Evolutionary conservation across 2,888 invertebrate genomes (phyloP).

Genomic region (Clitarchus hookeri): DNA sequence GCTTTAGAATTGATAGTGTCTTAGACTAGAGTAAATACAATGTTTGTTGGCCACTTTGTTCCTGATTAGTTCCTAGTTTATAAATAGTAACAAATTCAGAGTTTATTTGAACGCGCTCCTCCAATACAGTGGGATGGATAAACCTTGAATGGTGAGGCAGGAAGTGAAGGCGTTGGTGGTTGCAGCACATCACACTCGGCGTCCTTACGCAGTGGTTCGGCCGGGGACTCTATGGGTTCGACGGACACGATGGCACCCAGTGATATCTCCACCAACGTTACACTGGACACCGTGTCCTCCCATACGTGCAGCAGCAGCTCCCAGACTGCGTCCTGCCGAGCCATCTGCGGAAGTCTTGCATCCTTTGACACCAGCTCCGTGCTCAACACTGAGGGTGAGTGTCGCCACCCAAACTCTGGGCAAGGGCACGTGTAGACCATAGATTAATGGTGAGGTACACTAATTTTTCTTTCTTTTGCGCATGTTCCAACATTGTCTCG

Average conservation of each 20-base stretch:
- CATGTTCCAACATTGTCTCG: no score
- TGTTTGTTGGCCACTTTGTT: no score
- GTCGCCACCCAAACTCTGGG: not conserved
- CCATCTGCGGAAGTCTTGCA: conserved; percentile 60
- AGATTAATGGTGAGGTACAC: not conserved
- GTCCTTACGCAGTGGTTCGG: conserved; percentile 37
- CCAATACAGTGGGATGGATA: no score
- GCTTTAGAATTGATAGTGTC: no score
- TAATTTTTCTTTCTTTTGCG: conserved; percentile 29
- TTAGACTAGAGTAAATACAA: no score
- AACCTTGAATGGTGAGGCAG: no score
- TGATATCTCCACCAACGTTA: conserved; percentile 60
- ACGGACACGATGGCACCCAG: conserved; percentile 61
- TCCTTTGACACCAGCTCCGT: conserved; percentile 59
- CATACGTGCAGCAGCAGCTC: conserved; percentile 55
- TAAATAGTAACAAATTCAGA: no score
- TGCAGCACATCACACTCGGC: conserved; percentile 55
- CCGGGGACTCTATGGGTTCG: conserved; percentile 55
- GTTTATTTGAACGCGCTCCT: no score
- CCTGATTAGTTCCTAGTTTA: no score
- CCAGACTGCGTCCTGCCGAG: conserved; percentile 59
- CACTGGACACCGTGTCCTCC: conserved; percentile 60
- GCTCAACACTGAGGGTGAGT: conserved; percentile 60
- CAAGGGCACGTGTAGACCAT: not conserved
- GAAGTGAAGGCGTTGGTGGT: not conserved